Evolutionary conservation across 2,113 vertebrate species (phyloP).

Genomic region (Capra hircus): DNA sequence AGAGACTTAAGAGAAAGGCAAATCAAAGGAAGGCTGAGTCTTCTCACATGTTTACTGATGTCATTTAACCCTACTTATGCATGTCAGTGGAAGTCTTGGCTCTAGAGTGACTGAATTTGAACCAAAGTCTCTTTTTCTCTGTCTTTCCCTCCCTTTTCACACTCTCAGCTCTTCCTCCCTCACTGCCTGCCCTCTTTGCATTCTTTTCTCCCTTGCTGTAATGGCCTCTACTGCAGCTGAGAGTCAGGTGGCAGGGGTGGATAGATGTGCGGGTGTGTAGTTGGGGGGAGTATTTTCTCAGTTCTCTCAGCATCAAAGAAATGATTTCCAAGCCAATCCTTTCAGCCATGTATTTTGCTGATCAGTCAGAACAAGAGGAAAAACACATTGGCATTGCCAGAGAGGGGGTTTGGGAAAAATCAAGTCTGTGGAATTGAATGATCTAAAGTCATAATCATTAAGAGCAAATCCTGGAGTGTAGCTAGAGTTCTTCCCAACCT

Average conservation of each 20-base stretch:
- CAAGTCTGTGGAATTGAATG: constrained; percentile 46
- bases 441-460: constrained; percentile 53
- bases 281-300: constrained; percentile 39
- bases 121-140: not conserved
- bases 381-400: constrained; percentile 47
- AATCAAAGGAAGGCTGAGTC: not conserved
- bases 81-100: constrained; percentile 5
- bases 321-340: constrained; percentile 51
- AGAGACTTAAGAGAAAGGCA: not conserved
- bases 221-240: constrained; percentile 5
- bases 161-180: not conserved
- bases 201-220: not conserved
- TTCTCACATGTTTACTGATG: not conserved
- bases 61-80: not conserved
- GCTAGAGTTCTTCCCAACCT: constrained; percentile 13
- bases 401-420: constrained; percentile 55
- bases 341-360: constrained; percentile 36
- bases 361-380: constrained; percentile 50
- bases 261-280: not conserved
- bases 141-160: not conserved
- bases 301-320: constrained; percentile 54
- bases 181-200: not conserved
- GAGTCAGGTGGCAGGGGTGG: constrained; percentile 25
- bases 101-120: not conserved
- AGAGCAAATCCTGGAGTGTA: constrained; percentile 38